These are phyloP conservation scores for Chymomyza procnemis DNA, from an alignment of 2,888 invertebrate genomes.

Conservation along the genomic window DNA sequence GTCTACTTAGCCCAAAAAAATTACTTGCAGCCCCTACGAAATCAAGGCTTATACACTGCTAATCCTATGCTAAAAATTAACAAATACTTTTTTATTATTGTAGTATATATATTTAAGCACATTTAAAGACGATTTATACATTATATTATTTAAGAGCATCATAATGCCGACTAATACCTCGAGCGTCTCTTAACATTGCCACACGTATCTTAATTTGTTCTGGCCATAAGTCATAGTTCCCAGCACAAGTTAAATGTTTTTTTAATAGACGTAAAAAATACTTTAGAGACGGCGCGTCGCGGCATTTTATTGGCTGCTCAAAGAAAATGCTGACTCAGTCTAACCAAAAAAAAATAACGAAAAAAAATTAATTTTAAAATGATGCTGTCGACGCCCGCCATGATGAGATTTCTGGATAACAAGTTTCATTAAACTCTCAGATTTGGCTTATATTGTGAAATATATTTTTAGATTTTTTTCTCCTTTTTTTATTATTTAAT, in stretches of 20 bases:
- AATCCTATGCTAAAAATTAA: no score
- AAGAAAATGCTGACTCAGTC: conserved; percentile 33
- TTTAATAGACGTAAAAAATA: conserved; percentile 14
- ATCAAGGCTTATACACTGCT: no score
- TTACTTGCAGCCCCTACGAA: no score
- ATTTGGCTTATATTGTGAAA: conserved; percentile 38
- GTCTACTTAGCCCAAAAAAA: no score
- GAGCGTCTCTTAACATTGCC: background rate
- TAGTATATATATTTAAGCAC: no score
- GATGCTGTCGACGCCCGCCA: conserved; percentile 30
- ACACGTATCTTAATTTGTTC: conserved; percentile 32
- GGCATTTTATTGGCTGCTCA: conserved; percentile 11
- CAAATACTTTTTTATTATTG: no score
- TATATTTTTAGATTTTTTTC: conserved; percentile 8
- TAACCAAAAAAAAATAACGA: conserved; percentile 1
- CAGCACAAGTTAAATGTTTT: background rate
- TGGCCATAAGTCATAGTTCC: conserved; percentile 26
- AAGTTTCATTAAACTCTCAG: conserved; percentile 12
- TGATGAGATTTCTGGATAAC: conserved; percentile 23
- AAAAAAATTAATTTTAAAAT: background rate
- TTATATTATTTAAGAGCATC: background rate
- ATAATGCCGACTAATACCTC: background rate
- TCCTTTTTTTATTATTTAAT: background rate
- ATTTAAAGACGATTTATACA: background rate
- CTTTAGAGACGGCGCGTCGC: conserved; percentile 11